Conservation (phyloP, 2,797 vertebrate species). For the Serranus cabrilla region DNA sequence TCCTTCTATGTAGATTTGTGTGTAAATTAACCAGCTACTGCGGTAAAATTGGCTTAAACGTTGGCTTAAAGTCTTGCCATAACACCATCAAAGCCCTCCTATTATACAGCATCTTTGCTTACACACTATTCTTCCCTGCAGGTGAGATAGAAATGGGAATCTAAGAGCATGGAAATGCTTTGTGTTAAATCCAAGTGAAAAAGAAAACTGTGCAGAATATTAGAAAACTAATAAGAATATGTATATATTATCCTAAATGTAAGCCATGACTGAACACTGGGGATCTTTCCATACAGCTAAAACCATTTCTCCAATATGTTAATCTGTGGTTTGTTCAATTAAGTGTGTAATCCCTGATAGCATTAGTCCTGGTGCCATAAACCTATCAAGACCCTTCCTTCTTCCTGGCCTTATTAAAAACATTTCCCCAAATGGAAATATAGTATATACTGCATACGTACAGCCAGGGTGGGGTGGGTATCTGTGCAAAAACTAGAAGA, state of each 20-base stretch:
- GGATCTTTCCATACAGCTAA: slow-evolving; percentile 54
- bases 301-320: slow-evolving; percentile 49
- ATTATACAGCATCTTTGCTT: slow-evolving; percentile 27
- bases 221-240: slow-evolving; percentile 53
- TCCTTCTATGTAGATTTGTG: slow-evolving; percentile 2
- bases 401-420: slow-evolving; percentile 80
- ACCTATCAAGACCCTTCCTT: slow-evolving; percentile 75
- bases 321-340: slow-evolving; percentile 69
- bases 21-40: slow-evolving; percentile 40
- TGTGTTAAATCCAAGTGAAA: slow-evolving; percentile 39
- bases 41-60: slow-evolving; percentile 28
- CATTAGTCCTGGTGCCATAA: slow-evolving; percentile 77
- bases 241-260: slow-evolving; percentile 47
- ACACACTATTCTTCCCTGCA: slow-evolving; percentile 31
- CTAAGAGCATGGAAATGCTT: slow-evolving; percentile 24
- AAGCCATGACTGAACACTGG: slow-evolving; percentile 58
- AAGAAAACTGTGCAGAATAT: slow-evolving; percentile 42
- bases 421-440: slow-evolving; percentile 84
- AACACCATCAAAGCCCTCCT: slow-evolving; percentile 30
- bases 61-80: slow-evolving; percentile 34
- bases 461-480: slow-evolving; percentile 80
- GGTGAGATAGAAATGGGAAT: slow-evolving; percentile 31
- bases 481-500: slow-evolving; percentile 86
- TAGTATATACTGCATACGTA: slow-evolving; percentile 85
- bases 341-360: slow-evolving; percentile 78